Conservation (phyloP, 2,797 vertebrate genomes). For the Artibeus lituratus region DNA sequence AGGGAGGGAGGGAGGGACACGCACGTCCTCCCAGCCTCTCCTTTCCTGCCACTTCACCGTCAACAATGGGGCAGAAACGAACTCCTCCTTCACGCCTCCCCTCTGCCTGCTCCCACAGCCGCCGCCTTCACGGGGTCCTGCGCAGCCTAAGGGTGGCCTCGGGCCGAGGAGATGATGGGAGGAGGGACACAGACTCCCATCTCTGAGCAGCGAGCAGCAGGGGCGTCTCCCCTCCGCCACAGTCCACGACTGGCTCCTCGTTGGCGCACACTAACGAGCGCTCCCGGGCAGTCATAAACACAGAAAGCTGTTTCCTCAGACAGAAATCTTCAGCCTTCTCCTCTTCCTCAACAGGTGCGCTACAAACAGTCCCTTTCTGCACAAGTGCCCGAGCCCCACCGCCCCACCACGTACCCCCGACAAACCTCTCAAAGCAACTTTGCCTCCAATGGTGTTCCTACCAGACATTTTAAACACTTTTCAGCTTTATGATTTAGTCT, state of each 20-base stretch:
- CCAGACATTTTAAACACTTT: too few species aligned
- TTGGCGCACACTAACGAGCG: rapidly evolving
- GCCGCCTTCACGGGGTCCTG: not conserved
- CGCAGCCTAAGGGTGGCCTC: rapidly evolving
- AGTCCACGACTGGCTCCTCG: too few species aligned
- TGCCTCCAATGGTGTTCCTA: too few species aligned
- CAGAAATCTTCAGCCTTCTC: not conserved
- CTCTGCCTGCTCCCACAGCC: not conserved
- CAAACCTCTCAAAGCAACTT: too few species aligned
- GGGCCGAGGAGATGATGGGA: too few species aligned
- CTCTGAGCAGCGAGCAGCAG: too few species aligned
- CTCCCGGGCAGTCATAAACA: not conserved
- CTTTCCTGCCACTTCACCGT: not conserved
- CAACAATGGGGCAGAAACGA: rapidly evolving
- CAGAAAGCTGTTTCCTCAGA: not conserved
- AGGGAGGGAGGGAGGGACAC: rapidly evolving
- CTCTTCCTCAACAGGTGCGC: not conserved
- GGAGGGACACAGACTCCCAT: not conserved
- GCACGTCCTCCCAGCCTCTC: not conserved
- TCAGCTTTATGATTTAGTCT: not conserved
- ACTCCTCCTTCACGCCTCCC: too few species aligned
- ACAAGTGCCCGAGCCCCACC: too few species aligned
- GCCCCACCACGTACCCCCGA: too few species aligned
- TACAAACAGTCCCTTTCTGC: too few species aligned
- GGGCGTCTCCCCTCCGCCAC: too few species aligned